A percentile compares a stretch with the other conserved stretches of the same genome.
Evolutionary conservation across 2,113 vertebrate genomes (phyloP).

Genomic region (Madoqua kirkii): DNA sequence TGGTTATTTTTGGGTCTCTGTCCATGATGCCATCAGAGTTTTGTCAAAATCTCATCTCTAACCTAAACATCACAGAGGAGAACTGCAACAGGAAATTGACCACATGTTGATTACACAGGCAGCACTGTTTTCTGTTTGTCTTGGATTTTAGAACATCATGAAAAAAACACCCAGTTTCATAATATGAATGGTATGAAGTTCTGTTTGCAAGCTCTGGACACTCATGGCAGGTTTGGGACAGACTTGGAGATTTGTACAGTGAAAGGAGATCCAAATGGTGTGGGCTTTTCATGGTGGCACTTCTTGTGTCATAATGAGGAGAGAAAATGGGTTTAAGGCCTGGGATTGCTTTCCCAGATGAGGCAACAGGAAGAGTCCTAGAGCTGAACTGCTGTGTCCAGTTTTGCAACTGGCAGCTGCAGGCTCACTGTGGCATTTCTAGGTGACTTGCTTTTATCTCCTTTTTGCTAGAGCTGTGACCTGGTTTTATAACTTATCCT

Average conservation of each 20-base stretch:
- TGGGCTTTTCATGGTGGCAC: not conserved
- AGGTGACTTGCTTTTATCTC: not conserved
- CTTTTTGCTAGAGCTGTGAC: not conserved
- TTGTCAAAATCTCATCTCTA: not conserved
- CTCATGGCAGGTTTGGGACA: not conserved
- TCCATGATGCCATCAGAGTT: not conserved
- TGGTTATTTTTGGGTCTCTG: not conserved
- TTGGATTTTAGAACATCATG: not conserved
- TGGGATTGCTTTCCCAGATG: not conserved
- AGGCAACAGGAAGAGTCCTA: not conserved
- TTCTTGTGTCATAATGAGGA: not conserved
- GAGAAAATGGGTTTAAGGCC: not conserved
- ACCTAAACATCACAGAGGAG: not conserved
- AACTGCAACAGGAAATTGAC: not conserved
- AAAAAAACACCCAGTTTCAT: not conserved
- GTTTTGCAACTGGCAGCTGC: not conserved
- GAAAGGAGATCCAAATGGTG: not conserved
- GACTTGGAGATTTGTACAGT: not conserved
- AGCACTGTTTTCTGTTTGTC: not conserved
- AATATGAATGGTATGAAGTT: not conserved
- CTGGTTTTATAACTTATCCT: not conserved
- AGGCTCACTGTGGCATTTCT: not conserved
- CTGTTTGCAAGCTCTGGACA: not conserved
- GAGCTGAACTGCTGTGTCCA: not conserved
- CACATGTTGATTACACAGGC: not conserved